Conservation (phyloP, 2,797 vertebrate species). For the Mormyrus hasselquistii region DNA sequence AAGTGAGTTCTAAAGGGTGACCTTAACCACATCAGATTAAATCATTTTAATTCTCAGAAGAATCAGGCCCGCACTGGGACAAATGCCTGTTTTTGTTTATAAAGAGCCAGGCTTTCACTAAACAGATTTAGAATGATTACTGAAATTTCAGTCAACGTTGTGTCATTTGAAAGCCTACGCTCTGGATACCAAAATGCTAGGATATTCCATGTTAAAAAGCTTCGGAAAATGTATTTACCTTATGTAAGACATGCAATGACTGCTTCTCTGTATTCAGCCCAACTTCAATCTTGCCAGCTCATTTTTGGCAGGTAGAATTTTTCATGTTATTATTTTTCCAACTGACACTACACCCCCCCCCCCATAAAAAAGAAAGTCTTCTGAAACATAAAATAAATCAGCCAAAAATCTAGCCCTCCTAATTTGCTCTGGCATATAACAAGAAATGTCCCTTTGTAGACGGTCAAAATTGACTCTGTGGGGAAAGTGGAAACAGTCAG, state of each 20-base stretch:
- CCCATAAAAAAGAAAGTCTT: conserved; percentile 19
- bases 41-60: conserved; percentile 19
- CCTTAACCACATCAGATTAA: conserved; percentile 18
- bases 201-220: conserved; percentile 10
- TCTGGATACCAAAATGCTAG: conserved; percentile 1
- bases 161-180: neutral
- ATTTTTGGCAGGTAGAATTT: conserved; percentile 26
- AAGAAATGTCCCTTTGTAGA: conserved; percentile 19
- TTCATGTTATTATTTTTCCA: conserved; percentile 26
- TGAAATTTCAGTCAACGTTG: conserved; percentile 13
- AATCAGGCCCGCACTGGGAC: neutral
- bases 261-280: conserved; percentile 19
- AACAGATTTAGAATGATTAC: conserved; percentile 15
- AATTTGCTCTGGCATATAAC: conserved; percentile 11
- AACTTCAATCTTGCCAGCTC: conserved; percentile 17
- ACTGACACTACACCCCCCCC: conserved; percentile 20
- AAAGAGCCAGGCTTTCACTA: neutral
- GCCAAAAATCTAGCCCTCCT: conserved; percentile 17
- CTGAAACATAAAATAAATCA: conserved; percentile 15
- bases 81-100: conserved; percentile 22
- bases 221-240: conserved; percentile 23
- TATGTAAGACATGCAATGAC: conserved; percentile 26
- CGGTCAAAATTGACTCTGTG: neutral
- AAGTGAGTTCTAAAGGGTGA: conserved; percentile 16
- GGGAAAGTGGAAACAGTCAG: neutral